Evolutionary conservation across 2,888 invertebrate genomes (phyloP), one percentile per base, ranked within the genome.

Genomic region (Apotomis capreana): DNA sequence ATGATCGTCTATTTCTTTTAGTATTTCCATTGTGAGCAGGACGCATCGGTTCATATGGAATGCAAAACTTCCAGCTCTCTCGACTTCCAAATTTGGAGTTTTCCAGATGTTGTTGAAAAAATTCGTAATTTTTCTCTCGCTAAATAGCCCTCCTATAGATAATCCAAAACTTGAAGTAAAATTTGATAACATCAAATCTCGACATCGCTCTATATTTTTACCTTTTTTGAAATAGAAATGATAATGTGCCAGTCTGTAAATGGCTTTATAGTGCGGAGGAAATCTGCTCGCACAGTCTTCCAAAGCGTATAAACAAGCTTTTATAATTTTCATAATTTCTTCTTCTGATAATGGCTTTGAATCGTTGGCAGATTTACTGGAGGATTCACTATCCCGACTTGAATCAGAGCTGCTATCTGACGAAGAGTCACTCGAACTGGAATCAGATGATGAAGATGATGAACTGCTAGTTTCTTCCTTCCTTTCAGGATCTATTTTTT

Each of bases 21-120:
- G 89, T 74, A 98, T 95, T 85, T 97, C 96, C 90, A 98, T 94
- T 5, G 98, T 94, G 49, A 98, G 94, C 36, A 95, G 94, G 3
- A 98, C 95, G 76, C 97, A 97, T 73, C 97, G 95, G 76, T 96
- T 96, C 96, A 99, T 97, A 84, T 99, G 98, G 51, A 97, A 96
- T 0, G 97, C 96, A 84, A 99, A 97, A 76, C 97, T 97, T 3
- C 99, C 99, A 0, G 98, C 96, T 74, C 99, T 94, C 84, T 99
- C 98, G 57, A 99, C 96, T 93, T 99, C 99, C 73, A 95, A 95
- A 2, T 96, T 95, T 0, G 98, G 98, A 84, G 98, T 97, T 78
- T 98, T 95, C 98, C 98, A 99, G 70, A 99, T 96, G 62, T 98
- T 97, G 90, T 98, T 97, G 80, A 98, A 98, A 83, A 98, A 97